phyloP scores from a whole-genome alignment of 1,140 invertebrate genomes.

The Platorchestia sp. region DNA sequence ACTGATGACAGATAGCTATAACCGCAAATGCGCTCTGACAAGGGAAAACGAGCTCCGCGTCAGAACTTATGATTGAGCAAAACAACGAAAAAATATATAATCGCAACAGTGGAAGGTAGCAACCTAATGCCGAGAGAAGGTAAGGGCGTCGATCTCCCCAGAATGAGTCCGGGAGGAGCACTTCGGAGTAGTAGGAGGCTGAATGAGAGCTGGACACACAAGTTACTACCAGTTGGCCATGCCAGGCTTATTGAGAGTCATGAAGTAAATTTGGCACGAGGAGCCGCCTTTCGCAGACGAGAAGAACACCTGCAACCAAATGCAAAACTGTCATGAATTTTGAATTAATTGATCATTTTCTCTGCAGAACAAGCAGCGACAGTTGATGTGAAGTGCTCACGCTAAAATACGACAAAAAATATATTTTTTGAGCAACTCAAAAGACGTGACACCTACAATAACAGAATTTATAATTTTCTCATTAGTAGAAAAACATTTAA shows the following conservation, averaged over 20 bases:
- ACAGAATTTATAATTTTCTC: background rate
- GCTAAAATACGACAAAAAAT: background rate
- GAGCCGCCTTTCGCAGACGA: constrained; percentile 98
- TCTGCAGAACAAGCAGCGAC: background rate
- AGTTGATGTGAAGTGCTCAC: constrained; percentile 47
- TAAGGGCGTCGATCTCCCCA: background rate
- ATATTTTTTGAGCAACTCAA: background rate
- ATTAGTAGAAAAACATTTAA: too few relatives aligned
- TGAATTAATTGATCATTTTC: background rate
- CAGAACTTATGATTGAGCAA: background rate
- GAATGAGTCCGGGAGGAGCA: background rate
- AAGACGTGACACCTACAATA: background rate
- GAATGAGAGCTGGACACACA: background rate
- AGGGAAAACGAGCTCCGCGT: background rate
- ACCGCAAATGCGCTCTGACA: background rate
- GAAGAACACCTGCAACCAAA: constrained; percentile 88
- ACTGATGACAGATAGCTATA: background rate
- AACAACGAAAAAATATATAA: background rate
- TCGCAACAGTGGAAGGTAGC: background rate
- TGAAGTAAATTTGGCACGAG: constrained; percentile 99
- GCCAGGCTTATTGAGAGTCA: constrained; percentile 99
- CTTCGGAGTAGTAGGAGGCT: too few relatives aligned
- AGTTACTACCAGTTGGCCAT: constrained; percentile 94
- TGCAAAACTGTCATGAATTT: background rate
- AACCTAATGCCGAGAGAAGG: background rate